phyloP scores from a whole-genome alignment of 1,140 invertebrate species.

The Trichomalopsis sarcophagae region DNA sequence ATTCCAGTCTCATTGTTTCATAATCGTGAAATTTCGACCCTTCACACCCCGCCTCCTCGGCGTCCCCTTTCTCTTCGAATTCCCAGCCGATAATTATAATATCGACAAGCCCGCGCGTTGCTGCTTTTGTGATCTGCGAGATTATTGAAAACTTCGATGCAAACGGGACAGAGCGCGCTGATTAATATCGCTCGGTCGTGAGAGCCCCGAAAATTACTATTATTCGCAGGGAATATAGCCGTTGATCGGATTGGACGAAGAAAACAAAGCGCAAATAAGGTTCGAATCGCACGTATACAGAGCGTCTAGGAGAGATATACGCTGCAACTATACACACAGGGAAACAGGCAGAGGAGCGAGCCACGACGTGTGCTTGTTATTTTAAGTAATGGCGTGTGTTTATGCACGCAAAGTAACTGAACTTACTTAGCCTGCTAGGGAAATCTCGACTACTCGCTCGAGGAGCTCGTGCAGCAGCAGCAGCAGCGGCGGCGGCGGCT shows the following conservation, averaged over 20 bases:
- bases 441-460: conserved; percentile 26
- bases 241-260: background rate
- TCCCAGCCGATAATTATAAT: conserved; percentile 37
- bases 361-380: conserved; percentile 54
- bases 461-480: background rate
- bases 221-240: background rate
- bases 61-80: conserved; percentile 29
- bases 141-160: background rate
- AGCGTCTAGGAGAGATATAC: too few relatives aligned
- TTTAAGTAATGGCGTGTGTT: conserved; percentile 65
- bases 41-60: background rate
- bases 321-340: background rate
- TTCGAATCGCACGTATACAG: background rate
- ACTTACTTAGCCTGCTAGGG: conserved; percentile 59
- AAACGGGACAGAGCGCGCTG: background rate
- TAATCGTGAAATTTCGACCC: conserved; percentile 48
- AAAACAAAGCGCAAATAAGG: too few relatives aligned
- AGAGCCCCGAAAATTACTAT: background rate
- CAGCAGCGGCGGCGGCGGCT: too few relatives aligned
- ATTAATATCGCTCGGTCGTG: background rate
- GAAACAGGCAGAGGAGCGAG: background rate
- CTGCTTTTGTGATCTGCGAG: background rate
- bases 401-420: conserved; percentile 66
- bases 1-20: conserved; percentile 49
- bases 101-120: background rate